These are phyloP conservation scores for Leptonema lineaticorne DNA, from an alignment of 1,140 invertebrate genomes.

Conservation along the genomic window DNA sequence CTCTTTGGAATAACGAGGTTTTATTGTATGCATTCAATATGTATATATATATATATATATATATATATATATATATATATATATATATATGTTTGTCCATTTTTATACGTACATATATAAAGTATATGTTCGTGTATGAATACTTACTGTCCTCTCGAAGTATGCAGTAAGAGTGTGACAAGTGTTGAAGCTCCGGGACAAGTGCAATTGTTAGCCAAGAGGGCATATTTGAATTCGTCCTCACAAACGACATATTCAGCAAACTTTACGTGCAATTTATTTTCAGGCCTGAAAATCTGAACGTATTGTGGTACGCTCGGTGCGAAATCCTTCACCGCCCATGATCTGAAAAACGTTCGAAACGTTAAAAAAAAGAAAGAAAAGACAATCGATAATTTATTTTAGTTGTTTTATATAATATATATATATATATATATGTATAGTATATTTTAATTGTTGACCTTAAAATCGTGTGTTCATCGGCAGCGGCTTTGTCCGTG, in stretches of 20 bases:
- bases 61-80: neutral
- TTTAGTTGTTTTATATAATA: neutral
- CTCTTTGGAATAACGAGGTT: no score
- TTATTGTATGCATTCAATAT: no score
- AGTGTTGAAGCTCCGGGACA: conserved; percentile 96
- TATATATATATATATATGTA: conserved; percentile 3
- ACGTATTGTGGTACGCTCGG: conserved; percentile 96
- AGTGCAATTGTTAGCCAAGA: conserved; percentile 96
- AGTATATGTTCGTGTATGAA: conserved; percentile 41
- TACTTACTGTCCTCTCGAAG: conserved; percentile 92
- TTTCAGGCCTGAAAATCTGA: conserved; percentile 96
- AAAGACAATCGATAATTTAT: no score
- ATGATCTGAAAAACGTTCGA: conserved; percentile 62
- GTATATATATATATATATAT: neutral
- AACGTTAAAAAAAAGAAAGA: neutral
- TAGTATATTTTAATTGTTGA: no score
- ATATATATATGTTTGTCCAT: neutral
- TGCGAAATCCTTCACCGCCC: conserved; percentile 98
- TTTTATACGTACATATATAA: neutral
- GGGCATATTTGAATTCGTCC: conserved; percentile 96
- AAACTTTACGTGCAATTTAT: conserved; percentile 98
- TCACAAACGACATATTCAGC: conserved; percentile 97
- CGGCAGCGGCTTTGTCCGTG: conserved; percentile 94
- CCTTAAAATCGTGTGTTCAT: conserved; percentile 95
- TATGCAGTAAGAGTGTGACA: conserved; percentile 92